A percentile compares a stretch with the other conserved stretches of the same genome.
phyloP scores from a whole-genome alignment of 2,113 vertebrate genomes.

The Hippocampus guttulatus region DNA sequence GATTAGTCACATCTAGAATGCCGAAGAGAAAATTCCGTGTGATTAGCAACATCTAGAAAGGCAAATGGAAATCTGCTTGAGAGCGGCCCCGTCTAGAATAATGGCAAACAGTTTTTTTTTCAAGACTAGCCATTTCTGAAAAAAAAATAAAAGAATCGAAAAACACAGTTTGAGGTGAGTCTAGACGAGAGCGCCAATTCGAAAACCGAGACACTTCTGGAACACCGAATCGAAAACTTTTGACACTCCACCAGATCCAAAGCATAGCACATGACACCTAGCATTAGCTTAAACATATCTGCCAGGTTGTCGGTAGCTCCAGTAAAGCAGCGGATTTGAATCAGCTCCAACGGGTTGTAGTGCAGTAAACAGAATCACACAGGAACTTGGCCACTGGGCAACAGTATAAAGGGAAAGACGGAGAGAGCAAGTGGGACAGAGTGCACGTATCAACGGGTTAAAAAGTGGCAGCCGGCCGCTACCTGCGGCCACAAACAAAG shows the following conservation, averaged over 20 bases:
- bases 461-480: neutral
- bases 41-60: too few relatives aligned
- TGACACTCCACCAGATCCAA: neutral
- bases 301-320: slow-evolving; percentile 35
- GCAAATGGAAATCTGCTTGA: too few relatives aligned
- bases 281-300: slow-evolving; percentile 5
- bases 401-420: neutral
- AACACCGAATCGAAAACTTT: too few relatives aligned
- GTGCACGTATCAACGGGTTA: neutral
- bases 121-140: too few relatives aligned
- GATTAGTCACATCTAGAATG: too few relatives aligned
- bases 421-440: slow-evolving; percentile 11
- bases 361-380: slow-evolving; percentile 49
- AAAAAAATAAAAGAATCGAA: too few relatives aligned
- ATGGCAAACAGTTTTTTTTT: too few relatives aligned
- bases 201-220: too few relatives aligned
- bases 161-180: neutral
- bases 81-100: too few relatives aligned
- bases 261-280: neutral
- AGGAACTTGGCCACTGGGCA: slow-evolving; percentile 19
- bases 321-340: neutral
- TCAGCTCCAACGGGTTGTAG: slow-evolving; percentile 12
- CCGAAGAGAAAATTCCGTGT: too few relatives aligned
- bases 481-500: slow-evolving; percentile 19
- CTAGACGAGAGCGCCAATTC: too few relatives aligned